Evolutionary conservation across 2,888 invertebrate species (phyloP).

Genomic region (Tricholauxania praeusta): DNA sequence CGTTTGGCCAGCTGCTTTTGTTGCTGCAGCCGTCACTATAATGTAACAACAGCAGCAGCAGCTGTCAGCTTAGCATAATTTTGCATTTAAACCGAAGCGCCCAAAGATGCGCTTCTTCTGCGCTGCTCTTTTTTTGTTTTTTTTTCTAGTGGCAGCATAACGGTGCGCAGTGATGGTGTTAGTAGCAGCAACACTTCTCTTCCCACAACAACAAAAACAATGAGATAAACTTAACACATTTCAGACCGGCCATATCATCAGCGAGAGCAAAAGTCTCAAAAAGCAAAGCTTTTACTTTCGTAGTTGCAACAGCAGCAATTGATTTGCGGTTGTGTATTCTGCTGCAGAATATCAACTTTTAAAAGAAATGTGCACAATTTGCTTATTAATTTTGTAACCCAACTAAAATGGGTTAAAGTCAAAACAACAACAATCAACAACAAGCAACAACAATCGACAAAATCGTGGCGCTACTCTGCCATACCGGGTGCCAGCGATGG

Average conservation of each 20-base stretch:
- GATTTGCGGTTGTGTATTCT: too few relatives aligned
- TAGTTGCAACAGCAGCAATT: background rate
- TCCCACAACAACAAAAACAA: background rate
- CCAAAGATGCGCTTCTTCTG: slow-evolving; percentile 15
- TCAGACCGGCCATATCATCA: background rate
- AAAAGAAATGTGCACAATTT: too few relatives aligned
- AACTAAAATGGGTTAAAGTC: too few relatives aligned
- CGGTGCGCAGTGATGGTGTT: background rate
- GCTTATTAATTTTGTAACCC: too few relatives aligned
- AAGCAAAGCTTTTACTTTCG: background rate
- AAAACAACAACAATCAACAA: slow-evolving; percentile 4
- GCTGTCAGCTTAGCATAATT: slow-evolving; percentile 33
- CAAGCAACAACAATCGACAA: slow-evolving; percentile 6
- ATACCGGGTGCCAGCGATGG: background rate
- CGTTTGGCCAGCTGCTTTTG: background rate
- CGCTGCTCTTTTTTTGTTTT: background rate
- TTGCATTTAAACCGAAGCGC: slow-evolving; percentile 25
- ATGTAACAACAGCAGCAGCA: slow-evolving; percentile 11
- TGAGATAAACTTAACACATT: background rate
- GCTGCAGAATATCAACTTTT: too few relatives aligned
- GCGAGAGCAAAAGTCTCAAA: background rate
- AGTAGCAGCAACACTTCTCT: background rate
- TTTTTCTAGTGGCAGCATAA: slow-evolving; percentile 13
- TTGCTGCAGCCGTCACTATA: background rate
- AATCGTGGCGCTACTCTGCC: background rate